Conservation (phyloP, 2,797 vertebrate species). For the Characodon lateralis region DNA sequence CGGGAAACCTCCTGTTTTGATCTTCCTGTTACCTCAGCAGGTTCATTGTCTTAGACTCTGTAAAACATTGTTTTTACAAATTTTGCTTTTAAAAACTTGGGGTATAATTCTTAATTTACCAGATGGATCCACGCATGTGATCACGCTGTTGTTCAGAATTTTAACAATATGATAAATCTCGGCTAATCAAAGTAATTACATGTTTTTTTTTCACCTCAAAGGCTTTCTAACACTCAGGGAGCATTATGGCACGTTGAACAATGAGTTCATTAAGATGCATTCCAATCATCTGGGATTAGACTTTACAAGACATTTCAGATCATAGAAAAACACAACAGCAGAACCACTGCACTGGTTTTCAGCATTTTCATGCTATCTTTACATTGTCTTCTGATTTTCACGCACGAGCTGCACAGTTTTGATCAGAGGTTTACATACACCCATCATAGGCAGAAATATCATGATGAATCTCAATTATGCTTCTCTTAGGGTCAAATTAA, state of each 20-base stretch:
- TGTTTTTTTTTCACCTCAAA: constrained; percentile 59
- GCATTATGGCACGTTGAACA: constrained; percentile 56
- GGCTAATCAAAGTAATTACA: constrained; percentile 62
- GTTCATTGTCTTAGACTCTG: constrained; percentile 7
- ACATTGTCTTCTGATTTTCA: not conserved
- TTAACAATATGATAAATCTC: constrained; percentile 43
- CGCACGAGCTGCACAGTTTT: not conserved
- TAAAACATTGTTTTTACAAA: constrained; percentile 23
- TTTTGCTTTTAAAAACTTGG: constrained; percentile 6
- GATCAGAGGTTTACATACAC: not conserved
- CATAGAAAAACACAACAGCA: constrained; percentile 56
- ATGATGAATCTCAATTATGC: not conserved
- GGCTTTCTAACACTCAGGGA: constrained; percentile 33
- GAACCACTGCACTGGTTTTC: constrained; percentile 5
- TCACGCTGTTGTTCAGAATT: constrained; percentile 33
- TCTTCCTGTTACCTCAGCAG: constrained; percentile 4
- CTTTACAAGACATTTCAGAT: constrained; percentile 61
- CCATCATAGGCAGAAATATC: not conserved
- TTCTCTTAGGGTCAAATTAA: not conserved
- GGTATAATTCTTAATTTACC: constrained; percentile 14
- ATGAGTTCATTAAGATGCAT: constrained; percentile 66
- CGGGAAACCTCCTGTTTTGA: constrained; percentile 25
- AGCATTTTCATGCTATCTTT: constrained; percentile 16
- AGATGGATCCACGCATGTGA: constrained; percentile 12
- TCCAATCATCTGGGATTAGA: constrained; percentile 61